These are phyloP conservation scores for Sceliomorpha sp. DNA, from an alignment of 2,888 invertebrate species.

Conservation along the genomic window DNA sequence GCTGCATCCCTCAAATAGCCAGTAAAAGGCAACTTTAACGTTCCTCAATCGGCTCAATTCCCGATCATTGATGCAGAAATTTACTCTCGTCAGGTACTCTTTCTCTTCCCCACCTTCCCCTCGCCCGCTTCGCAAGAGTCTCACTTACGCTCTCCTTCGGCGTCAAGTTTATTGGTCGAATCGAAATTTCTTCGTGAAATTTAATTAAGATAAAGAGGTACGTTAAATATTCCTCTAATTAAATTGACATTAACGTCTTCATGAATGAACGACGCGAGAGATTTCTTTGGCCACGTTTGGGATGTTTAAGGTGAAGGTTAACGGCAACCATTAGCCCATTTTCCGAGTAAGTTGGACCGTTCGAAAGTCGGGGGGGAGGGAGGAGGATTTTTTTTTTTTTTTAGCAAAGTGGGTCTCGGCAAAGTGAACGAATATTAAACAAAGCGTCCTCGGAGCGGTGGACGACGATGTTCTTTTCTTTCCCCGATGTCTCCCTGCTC, in stretches of 20 bases:
- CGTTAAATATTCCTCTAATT: no score
- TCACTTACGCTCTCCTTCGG: constrained; percentile 7
- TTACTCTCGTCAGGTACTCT: constrained; percentile 35
- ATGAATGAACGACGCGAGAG: no score
- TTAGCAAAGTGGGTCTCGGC: no score
- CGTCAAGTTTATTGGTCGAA: no score
- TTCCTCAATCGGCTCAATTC: constrained; percentile 33
- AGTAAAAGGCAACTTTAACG: constrained; percentile 36
- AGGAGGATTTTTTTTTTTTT: no score
- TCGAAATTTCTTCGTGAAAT: neutral
- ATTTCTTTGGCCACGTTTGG: no score
- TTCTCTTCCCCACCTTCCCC: constrained; percentile 10
- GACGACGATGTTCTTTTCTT: constrained; percentile 17
- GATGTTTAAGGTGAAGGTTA: no score
- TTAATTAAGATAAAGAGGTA: neutral
- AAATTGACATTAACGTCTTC: no score
- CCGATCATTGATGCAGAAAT: constrained; percentile 36
- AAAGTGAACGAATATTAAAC: constrained; percentile 14
- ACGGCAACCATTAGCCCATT: no score
- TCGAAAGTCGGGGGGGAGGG: no score
- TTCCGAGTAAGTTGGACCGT: no score
- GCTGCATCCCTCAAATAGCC: constrained; percentile 37
- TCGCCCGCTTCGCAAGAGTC: neutral
- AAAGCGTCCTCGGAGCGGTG: constrained; percentile 18
- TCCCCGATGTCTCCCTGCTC: constrained; percentile 14